These are phyloP conservation scores for Eutrigla gurnardus DNA, from an alignment of 2,797 vertebrate genomes.

Conservation along the genomic window DNA sequence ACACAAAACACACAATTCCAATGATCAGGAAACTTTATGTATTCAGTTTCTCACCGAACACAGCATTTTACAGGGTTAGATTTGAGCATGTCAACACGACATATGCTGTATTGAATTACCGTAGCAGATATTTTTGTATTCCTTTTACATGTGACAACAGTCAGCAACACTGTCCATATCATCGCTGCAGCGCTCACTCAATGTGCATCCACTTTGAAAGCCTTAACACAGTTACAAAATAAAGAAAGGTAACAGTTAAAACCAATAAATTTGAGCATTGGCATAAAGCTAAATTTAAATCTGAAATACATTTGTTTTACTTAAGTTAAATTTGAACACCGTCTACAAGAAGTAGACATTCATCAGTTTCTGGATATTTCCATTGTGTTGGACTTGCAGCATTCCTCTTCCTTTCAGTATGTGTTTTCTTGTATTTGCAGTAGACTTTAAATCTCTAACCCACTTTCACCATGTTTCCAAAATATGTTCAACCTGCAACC, in stretches of 20 bases:
- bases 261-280: not conserved
- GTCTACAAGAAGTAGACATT: not conserved
- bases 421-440: slow-evolving; percentile 13
- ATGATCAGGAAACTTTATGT: no score
- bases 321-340: not conserved
- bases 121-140: no score
- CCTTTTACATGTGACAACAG: no score
- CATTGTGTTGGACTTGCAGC: slow-evolving; percentile 4
- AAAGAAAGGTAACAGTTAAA: not conserved
- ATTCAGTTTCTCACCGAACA: no score
- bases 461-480: slow-evolving; percentile 19
- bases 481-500: slow-evolving; percentile 14
- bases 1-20: no score
- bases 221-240: no score
- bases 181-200: not conserved
- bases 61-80: no score
- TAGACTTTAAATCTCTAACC: slow-evolving; percentile 9
- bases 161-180: not conserved
- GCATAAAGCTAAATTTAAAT: not conserved
- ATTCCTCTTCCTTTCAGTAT: not conserved
- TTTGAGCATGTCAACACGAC: no score
- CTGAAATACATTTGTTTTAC: not conserved
- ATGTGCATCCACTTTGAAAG: not conserved
- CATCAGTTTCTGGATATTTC: not conserved
- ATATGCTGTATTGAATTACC: no score